These are phyloP conservation scores for Prosapia bicincta DNA, from an alignment of 2,888 invertebrate genomes.

Conservation along the genomic window DNA sequence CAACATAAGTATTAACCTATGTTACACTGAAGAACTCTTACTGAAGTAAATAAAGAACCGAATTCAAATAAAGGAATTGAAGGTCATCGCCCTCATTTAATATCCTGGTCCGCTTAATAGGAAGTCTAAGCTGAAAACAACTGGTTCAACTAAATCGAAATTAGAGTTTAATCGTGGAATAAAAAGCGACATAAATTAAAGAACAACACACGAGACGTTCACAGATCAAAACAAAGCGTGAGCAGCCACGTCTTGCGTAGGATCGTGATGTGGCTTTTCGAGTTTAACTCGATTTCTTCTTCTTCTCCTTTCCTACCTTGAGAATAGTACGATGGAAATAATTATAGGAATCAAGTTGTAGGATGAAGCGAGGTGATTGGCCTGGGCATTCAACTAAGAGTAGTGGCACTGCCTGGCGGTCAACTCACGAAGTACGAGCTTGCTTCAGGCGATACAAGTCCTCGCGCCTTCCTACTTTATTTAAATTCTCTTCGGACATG, in stretches of 20 bases:
- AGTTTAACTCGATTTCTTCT: neutral
- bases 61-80: neutral
- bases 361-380: neutral
- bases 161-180: neutral
- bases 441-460: neutral
- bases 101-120: neutral
- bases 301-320: neutral
- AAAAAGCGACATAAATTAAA: neutral
- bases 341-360: slow-evolving; percentile 2
- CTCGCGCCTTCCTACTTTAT: neutral
- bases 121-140: too few species aligned
- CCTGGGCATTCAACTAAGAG: neutral
- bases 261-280: neutral
- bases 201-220: neutral
- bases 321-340: slow-evolving; percentile 2
- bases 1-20: too few species aligned
- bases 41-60: too few species aligned
- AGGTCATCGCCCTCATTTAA: neutral
- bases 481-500: neutral
- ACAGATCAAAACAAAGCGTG: neutral
- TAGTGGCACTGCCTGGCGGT: neutral
- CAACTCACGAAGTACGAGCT: neutral
- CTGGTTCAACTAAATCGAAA: neutral
- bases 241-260: neutral
- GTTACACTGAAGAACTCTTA: too few species aligned